phyloP scores from a whole-genome alignment of 2,888 invertebrate species.

The Drosophila macrospina region DNA sequence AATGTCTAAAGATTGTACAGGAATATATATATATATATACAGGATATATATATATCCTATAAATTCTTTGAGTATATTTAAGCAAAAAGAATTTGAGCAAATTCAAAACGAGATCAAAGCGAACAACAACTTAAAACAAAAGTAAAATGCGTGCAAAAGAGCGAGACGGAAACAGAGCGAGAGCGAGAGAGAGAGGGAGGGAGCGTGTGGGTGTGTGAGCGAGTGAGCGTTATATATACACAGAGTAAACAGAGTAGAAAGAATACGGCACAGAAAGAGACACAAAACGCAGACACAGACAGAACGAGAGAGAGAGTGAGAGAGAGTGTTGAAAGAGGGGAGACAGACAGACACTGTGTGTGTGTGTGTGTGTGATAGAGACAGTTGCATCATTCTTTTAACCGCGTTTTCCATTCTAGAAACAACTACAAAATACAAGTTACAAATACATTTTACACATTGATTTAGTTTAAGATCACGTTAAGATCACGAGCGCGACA shows the following conservation, averaged over 20 bases:
- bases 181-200: constrained; percentile 10
- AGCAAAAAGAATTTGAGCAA: constrained; percentile 5
- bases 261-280: constrained; percentile 26
- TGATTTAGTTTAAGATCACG: constrained; percentile 79
- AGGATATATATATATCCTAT: background rate
- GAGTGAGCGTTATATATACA: constrained; percentile 15
- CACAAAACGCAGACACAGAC: constrained; percentile 34
- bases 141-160: constrained; percentile 26
- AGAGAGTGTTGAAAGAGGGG: constrained; percentile 32
- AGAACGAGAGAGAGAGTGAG: constrained; percentile 34
- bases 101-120: constrained; percentile 27
- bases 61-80: constrained; percentile 1
- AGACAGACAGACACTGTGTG: constrained; percentile 48
- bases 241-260: background rate
- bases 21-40: constrained; percentile 7
- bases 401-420: constrained; percentile 48
- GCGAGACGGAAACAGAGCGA: constrained; percentile 37
- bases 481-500: constrained; percentile 80
- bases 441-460: constrained; percentile 73
- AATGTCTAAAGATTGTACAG: background rate
- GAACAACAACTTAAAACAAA: constrained; percentile 21
- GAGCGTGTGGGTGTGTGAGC: constrained; percentile 1
- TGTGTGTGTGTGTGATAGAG: constrained; percentile 45
- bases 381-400: constrained; percentile 40
- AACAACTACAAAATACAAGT: constrained; percentile 72